These are phyloP conservation scores for Rambutsinella grinnellia DNA, from an alignment of 2,888 invertebrate genomes.

Conservation along the genomic window DNA sequence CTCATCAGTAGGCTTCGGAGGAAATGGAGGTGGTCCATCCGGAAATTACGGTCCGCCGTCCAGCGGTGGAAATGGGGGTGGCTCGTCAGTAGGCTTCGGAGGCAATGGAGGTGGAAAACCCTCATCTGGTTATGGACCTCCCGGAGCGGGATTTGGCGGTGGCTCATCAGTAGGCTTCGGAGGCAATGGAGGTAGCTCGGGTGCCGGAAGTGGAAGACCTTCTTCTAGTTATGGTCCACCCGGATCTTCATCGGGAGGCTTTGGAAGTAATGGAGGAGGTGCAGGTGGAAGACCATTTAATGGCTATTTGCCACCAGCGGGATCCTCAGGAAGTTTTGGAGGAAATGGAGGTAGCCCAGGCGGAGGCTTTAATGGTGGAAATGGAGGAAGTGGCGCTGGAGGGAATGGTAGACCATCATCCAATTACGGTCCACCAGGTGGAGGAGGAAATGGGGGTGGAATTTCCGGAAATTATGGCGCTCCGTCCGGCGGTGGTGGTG, in stretches of 20 bases:
- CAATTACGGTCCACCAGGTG: background rate
- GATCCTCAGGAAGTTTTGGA: slow-evolving; percentile 6
- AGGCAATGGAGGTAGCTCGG: background rate
- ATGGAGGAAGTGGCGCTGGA: background rate
- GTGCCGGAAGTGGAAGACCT: background rate
- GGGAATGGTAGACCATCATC: slow-evolving; percentile 5
- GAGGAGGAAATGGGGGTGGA: background rate
- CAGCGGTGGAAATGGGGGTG: background rate
- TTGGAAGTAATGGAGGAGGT: background rate
- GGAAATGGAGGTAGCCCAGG: background rate
- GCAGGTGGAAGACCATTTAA: background rate
- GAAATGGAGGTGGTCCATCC: no score
- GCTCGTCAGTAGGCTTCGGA: no score
- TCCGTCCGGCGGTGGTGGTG: background rate
- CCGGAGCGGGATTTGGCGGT: no score
- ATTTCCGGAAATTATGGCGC: no score
- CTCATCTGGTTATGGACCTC: background rate
- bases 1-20: slow-evolving; percentile 6
- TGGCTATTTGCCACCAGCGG: background rate
- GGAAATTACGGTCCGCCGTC: background rate
- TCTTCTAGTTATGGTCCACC: background rate
- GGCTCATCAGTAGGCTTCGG: no score
- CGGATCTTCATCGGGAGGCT: background rate
- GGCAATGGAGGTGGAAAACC: background rate
- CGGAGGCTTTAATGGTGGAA: no score